phyloP scores from a whole-genome alignment of 2,113 vertebrate species.

The Takifugu bimaculatus region DNA sequence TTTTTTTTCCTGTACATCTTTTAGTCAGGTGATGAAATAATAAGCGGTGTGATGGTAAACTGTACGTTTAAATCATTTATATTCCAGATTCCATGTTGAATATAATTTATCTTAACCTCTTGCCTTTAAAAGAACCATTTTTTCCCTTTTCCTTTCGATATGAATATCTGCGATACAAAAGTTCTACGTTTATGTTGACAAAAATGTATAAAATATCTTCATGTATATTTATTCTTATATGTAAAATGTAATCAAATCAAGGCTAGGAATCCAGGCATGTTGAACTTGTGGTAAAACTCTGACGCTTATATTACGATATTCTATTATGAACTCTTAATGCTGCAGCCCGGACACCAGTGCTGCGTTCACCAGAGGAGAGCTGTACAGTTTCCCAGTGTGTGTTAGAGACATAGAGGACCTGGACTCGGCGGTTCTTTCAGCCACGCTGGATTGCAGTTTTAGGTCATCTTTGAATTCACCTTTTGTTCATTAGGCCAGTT shows the following conservation, averaged over 20 bases:
- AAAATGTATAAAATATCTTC: conserved; percentile 66
- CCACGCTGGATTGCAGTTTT: conserved; percentile 67
- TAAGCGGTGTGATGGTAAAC: conserved; percentile 65
- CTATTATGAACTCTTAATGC: conserved; percentile 58
- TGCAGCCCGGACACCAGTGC: conserved; percentile 64
- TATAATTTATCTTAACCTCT: conserved; percentile 66
- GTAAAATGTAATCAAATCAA: conserved; percentile 64
- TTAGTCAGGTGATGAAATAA: conserved; percentile 67
- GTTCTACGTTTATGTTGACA: conserved; percentile 65
- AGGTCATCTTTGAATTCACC: conserved; percentile 46
- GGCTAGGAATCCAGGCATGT: conserved; percentile 64
- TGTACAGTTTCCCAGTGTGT: conserved; percentile 6
- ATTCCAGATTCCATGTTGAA: conserved; percentile 60
- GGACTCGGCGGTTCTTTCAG: conserved; percentile 50
- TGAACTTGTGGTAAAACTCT: conserved; percentile 50
- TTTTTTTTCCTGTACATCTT: conserved; percentile 53
- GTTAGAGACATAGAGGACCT: too few relatives aligned
- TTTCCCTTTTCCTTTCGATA: conserved; percentile 59
- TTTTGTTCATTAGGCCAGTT: conserved; percentile 57
- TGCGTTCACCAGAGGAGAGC: conserved; percentile 38
- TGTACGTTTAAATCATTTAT: conserved; percentile 59
- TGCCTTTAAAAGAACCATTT: conserved; percentile 66
- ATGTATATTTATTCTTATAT: conserved; percentile 71
- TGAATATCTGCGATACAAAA: conserved; percentile 56
- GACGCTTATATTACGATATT: conserved; percentile 29